Conservation (phyloP, 2,797 vertebrate species). For the Anguilla megastoma region DNA sequence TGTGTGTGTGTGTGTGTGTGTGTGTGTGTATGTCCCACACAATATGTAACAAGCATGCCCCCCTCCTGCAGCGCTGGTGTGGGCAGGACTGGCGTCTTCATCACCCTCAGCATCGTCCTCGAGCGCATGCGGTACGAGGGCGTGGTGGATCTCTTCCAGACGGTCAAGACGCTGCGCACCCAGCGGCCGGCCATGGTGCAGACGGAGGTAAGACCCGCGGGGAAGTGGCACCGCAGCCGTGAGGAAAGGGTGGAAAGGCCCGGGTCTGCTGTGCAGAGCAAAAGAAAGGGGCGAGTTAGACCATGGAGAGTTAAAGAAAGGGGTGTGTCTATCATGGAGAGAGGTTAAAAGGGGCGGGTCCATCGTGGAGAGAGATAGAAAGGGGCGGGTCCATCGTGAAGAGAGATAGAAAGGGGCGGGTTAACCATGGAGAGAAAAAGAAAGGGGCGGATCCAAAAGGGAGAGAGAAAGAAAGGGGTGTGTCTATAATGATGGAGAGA, state of each 20-base stretch:
- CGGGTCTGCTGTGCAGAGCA: too few species aligned
- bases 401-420: not conserved
- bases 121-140: conserved; percentile 96
- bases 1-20: not conserved
- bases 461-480: too few species aligned
- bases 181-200: conserved; percentile 97
- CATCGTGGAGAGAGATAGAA: not conserved
- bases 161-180: conserved; percentile 92
- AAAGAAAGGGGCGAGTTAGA: not conserved
- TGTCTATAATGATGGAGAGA: too few species aligned
- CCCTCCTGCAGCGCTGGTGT: conserved; percentile 81
- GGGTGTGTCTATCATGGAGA: not conserved
- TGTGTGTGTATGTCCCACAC: not conserved
- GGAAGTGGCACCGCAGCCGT: not conserved
- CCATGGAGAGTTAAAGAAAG: not conserved
- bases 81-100: conserved; percentile 92
- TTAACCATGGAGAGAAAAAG: too few species aligned
- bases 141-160: conserved; percentile 95
- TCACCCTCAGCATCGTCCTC: conserved; percentile 92
- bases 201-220: conserved; percentile 80
- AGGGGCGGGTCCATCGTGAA: not conserved
- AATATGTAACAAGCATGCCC: not conserved
- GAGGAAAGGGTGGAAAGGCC: too few species aligned
- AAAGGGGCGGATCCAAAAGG: too few species aligned
- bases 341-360: too few species aligned